phyloP scores from a whole-genome alignment of 2,113 vertebrate genomes.

The Menidia beryllina region DNA sequence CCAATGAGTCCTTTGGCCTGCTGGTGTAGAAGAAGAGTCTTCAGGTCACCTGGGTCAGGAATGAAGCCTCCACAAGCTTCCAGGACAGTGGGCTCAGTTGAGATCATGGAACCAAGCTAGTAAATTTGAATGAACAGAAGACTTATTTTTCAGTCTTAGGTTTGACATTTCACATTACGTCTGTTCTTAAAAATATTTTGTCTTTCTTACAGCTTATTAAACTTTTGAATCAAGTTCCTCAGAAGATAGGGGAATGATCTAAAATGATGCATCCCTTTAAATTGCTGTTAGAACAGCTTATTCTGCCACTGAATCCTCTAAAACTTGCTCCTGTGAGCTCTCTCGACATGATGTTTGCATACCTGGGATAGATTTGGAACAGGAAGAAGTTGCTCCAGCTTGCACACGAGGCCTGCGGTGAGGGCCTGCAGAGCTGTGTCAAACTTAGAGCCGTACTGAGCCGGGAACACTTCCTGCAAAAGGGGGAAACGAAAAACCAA shows the following conservation, averaged over 20 bases:
- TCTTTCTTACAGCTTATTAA: neutral
- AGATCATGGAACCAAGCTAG: slow-evolving; percentile 81
- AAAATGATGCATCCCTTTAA: no score
- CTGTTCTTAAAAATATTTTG: no score
- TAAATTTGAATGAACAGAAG: neutral
- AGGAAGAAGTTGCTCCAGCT: slow-evolving; percentile 77
- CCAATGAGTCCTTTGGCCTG: slow-evolving; percentile 68
- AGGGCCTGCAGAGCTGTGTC: slow-evolving; percentile 76
- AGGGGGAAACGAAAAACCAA: neutral
- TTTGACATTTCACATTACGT: neutral
- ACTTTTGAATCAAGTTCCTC: neutral
- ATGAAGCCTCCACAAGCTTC: slow-evolving; percentile 79
- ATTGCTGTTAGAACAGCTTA: neutral
- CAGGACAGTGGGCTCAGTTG: slow-evolving; percentile 63
- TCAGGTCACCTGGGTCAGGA: slow-evolving; percentile 71
- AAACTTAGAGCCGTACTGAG: slow-evolving; percentile 76
- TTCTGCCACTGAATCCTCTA: neutral
- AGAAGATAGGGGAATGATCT: neutral
- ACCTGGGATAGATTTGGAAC: slow-evolving; percentile 79
- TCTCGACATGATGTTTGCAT: neutral
- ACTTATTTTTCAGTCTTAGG: neutral
- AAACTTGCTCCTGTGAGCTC: neutral
- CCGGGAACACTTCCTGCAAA: slow-evolving; percentile 75
- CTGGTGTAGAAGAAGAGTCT: slow-evolving; percentile 75
- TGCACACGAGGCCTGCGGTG: slow-evolving; percentile 73